A percentile compares a stretch with the other conserved stretches of the same genome.
phyloP scores from a whole-genome alignment of 2,797 vertebrate species.

The Tarsius wallacei region DNA sequence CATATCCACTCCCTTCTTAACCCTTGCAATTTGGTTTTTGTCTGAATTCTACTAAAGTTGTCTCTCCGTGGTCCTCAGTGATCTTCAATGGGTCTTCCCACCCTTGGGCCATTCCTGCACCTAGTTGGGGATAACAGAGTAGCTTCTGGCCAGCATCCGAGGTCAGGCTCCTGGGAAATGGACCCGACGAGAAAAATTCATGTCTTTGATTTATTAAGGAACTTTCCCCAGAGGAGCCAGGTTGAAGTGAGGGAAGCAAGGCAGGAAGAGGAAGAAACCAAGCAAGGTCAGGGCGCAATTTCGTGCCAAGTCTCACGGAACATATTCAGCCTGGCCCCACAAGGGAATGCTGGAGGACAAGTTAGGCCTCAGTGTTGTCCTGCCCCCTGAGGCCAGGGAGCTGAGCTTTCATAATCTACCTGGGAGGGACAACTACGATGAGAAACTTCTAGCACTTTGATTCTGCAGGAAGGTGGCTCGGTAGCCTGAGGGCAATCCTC shows the following conservation, averaged over 20 bases:
- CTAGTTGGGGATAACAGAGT: background rate
- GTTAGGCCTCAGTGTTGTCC: background rate
- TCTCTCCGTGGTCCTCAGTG: background rate
- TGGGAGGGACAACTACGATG: background rate
- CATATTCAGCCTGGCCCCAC: background rate
- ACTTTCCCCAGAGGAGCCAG: background rate
- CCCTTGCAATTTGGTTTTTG: background rate
- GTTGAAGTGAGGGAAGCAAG: background rate
- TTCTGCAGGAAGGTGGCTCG: background rate
- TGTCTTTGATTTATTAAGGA: background rate
- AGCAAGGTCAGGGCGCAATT: background rate
- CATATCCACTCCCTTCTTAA: background rate
- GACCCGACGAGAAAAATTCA: background rate
- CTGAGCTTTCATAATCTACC: background rate
- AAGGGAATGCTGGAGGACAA: background rate
- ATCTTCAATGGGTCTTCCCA: background rate
- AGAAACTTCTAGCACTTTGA: background rate
- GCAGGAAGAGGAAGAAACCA: background rate
- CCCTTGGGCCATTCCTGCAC: background rate
- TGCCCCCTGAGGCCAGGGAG: background rate
- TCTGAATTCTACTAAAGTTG: background rate
- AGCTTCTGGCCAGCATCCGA: background rate
- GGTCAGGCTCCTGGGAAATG: background rate
- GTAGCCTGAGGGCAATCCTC: background rate
- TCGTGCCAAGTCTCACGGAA: background rate